Evolutionary conservation across 2,113 vertebrate species (phyloP).

Genomic region (Lethenteron reissneri): DNA sequence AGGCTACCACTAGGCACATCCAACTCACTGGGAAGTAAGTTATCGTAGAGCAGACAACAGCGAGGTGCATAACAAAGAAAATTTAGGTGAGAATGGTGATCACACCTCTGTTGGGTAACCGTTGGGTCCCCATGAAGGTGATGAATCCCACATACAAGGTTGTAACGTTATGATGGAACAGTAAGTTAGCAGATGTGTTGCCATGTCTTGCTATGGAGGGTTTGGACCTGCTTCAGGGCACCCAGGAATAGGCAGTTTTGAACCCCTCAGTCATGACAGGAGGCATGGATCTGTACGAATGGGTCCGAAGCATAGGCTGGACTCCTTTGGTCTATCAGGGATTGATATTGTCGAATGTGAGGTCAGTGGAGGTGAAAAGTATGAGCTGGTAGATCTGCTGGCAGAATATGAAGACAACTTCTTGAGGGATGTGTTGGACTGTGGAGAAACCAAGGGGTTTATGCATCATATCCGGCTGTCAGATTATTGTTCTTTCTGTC

Average conservation of each 20-base stretch:
- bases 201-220: conserved; percentile 11
- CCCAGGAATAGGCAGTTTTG: not conserved
- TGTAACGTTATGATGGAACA: conserved; percentile 10
- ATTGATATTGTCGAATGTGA: conserved; percentile 9
- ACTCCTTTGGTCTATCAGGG: conserved; percentile 7
- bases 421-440: conserved; percentile 10
- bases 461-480: conserved; percentile 3
- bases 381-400: not conserved
- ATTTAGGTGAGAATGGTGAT: conserved; percentile 7
- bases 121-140: conserved; percentile 12
- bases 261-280: not conserved
- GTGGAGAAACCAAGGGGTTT: conserved; percentile 9
- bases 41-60: conserved; percentile 10
- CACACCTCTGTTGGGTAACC: conserved; percentile 8
- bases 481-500: conserved; percentile 9
- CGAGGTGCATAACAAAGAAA: conserved; percentile 5
- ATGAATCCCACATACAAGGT: conserved; percentile 8
- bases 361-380: conserved; percentile 2
- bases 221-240: not conserved
- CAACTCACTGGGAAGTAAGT: conserved; percentile 11
- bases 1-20: not conserved
- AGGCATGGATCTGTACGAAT: not conserved
- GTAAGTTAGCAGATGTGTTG: conserved; percentile 12
- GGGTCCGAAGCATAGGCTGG: not conserved
- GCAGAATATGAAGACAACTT: conserved; percentile 8